Evolutionary conservation across 2,888 invertebrate species (phyloP).

Genomic region (Xestia xanthographa): DNA sequence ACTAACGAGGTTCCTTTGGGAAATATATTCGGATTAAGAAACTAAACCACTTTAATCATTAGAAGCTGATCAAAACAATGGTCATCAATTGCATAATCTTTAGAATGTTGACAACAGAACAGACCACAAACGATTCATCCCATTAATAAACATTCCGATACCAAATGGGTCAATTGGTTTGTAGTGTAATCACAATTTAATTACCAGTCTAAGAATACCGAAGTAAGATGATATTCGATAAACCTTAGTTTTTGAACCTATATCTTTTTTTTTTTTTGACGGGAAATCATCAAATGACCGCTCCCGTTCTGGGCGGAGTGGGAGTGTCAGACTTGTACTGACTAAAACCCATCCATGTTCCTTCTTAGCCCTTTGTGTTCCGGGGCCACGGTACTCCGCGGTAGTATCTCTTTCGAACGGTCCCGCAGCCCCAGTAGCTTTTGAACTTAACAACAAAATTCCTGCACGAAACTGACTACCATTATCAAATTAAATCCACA

Average conservation of each 20-base stretch:
- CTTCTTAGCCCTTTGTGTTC: too few relatives aligned
- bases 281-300: too few relatives aligned
- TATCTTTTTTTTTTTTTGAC: too few relatives aligned
- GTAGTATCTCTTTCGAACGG: too few relatives aligned
- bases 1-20: background rate
- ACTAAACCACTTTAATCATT: background rate
- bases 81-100: constrained; percentile 2
- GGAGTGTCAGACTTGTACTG: too few relatives aligned
- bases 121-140: background rate
- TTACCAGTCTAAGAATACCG: background rate
- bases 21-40: background rate
- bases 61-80: background rate
- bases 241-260: background rate
- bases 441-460: background rate
- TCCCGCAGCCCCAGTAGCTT: background rate
- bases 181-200: constrained; percentile 17
- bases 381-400: too few relatives aligned
- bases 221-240: background rate
- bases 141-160: constrained; percentile 3
- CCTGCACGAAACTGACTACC: background rate
- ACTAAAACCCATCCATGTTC: too few relatives aligned
- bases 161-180: background rate
- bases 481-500: constrained; percentile 7
- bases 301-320: too few relatives aligned
- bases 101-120: background rate